A percentile compares a stretch with the other conserved stretches of the same genome.
phyloP scores from a whole-genome alignment of 2,113 vertebrate genomes.

The Campylomormyrus tamandua region DNA sequence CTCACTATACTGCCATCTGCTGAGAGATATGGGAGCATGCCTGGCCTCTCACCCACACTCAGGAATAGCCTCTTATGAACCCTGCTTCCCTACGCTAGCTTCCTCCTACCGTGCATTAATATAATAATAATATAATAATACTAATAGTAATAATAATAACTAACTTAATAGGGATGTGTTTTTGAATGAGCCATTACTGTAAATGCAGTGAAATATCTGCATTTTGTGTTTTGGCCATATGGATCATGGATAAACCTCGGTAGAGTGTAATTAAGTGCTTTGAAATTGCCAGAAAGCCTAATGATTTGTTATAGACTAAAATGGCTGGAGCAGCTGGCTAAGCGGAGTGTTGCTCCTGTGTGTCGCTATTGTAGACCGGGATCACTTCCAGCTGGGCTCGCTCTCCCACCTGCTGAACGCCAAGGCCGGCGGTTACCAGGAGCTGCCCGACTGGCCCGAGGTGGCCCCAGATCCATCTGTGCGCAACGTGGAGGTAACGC shows the following conservation, averaged over 20 bases:
- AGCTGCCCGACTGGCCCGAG: conserved; percentile 90
- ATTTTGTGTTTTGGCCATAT: not conserved
- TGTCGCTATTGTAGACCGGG: conserved; percentile 69
- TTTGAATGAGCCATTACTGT: not conserved
- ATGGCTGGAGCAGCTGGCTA: not conserved
- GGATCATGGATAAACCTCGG: not conserved
- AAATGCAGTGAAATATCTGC: not conserved
- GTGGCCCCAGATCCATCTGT: conserved; percentile 92
- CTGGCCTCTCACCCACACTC: not conserved
- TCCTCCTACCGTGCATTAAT: not conserved
- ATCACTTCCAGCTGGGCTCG: conserved; percentile 95
- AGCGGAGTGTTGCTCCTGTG: not conserved
- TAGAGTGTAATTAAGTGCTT: not conserved
- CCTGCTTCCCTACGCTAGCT: not conserved
- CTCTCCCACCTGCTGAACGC: conserved; percentile 91
- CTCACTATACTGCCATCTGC: not conserved
- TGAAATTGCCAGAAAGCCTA: not conserved
- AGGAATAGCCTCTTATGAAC: not conserved
- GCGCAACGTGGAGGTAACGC: conserved; percentile 97
- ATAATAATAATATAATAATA: no score
- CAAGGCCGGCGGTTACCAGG: conserved; percentile 94
- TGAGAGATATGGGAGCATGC: not conserved
- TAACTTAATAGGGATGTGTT: not conserved
- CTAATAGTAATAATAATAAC: not conserved
- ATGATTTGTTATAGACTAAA: not conserved